A percentile compares a stretch with the other conserved stretches of the same genome.
Evolutionary conservation across 2,797 vertebrate genomes (phyloP).

Genomic region (Pangasius djambal): DNA sequence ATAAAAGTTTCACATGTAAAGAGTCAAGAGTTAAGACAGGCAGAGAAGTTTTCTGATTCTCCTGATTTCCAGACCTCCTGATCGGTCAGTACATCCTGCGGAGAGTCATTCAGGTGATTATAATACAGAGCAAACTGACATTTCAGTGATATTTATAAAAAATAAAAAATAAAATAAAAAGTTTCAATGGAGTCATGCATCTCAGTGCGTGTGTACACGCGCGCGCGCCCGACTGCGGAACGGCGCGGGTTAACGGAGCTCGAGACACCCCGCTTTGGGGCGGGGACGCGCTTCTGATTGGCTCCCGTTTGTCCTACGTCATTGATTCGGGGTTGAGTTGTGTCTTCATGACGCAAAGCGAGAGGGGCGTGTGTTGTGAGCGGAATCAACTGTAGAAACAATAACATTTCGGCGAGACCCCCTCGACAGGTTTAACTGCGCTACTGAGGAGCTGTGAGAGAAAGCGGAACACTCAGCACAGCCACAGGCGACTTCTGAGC

Average conservation of each 20-base stretch:
- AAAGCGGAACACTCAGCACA: background rate
- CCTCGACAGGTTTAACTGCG: conserved; percentile 15
- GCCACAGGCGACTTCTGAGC: background rate
- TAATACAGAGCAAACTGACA: background rate
- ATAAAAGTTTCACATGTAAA: background rate
- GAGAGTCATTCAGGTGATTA: background rate
- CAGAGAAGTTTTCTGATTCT: background rate
- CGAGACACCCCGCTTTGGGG: conserved; percentile 43
- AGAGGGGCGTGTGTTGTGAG: conserved; percentile 64
- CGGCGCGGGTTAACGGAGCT: conserved; percentile 49
- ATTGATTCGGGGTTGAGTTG: conserved; percentile 36
- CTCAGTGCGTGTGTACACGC: background rate
- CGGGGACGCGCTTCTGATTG: conserved; percentile 46
- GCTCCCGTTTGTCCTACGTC: conserved; percentile 40
- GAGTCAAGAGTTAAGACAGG: background rate
- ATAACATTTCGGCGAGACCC: conserved; percentile 65
- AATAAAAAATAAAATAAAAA: background rate
- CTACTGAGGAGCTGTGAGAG: background rate
- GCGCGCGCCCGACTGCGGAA: conserved; percentile 11
- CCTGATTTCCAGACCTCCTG: background rate
- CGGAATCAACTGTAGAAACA: conserved; percentile 79
- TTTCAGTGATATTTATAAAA: background rate
- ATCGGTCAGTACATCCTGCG: too few species aligned
- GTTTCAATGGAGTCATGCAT: background rate
- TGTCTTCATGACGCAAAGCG: conserved; percentile 64